phyloP scores from a whole-genome alignment of 2,797 vertebrate genomes.

The Myotis myotis region DNA sequence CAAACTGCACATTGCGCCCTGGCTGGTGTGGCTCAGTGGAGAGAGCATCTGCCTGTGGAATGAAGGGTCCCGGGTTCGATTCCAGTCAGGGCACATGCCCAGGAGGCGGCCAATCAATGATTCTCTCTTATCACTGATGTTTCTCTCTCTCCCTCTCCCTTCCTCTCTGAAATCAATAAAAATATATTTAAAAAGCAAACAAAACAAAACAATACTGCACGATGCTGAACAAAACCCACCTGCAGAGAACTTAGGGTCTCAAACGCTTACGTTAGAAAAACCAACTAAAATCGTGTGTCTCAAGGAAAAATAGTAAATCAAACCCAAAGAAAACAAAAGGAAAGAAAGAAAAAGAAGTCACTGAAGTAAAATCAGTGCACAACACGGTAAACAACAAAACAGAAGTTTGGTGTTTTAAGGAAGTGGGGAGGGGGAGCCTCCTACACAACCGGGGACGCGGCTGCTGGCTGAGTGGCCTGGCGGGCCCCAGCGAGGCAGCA shows the following conservation, averaged over 20 bases:
- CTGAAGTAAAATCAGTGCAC: rapidly evolving
- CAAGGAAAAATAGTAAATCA: not conserved
- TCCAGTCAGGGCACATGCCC: not conserved
- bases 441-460: rapidly evolving
- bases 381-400: rapidly evolving
- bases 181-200: not conserved
- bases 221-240: not conserved
- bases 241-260: not conserved
- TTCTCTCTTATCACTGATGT: not conserved
- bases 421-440: not conserved
- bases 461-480: not conserved
- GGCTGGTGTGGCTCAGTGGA: too few relatives aligned
- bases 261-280: not conserved
- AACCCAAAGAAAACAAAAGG: not conserved
- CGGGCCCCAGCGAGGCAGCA: too few relatives aligned
- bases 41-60: too few relatives aligned
- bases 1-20: not conserved
- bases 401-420: rapidly evolving
- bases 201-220: not conserved
- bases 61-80: too few relatives aligned
- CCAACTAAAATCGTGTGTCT: not conserved
- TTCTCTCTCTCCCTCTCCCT: too few relatives aligned
- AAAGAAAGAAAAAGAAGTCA: not conserved
- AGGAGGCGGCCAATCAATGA: not conserved
- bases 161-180: not conserved